phyloP scores from a whole-genome alignment of 1,140 invertebrate species.

The Bombus haemorrhoidalis region DNA sequence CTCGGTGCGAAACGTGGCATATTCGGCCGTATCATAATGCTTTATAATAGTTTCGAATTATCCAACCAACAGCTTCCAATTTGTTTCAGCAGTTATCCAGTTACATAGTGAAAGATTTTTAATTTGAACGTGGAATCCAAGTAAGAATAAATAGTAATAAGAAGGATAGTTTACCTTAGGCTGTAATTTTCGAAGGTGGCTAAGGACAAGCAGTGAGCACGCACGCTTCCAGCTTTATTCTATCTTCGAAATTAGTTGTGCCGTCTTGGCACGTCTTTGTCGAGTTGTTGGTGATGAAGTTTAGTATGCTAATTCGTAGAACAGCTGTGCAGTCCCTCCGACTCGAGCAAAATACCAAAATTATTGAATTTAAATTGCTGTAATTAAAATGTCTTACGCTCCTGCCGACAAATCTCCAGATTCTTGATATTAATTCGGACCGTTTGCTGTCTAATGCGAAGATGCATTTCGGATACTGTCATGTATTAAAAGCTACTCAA shows the following conservation, averaged over 20 bases:
- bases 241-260: conserved; percentile 83
- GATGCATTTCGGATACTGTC: conserved; percentile 17
- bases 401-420: conserved; percentile 55
- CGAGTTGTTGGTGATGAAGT: conserved; percentile 83
- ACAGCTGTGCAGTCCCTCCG: conserved; percentile 79
- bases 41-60: too few species aligned
- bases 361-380: conserved; percentile 83
- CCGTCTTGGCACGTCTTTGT: conserved; percentile 83
- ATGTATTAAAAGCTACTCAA: neutral
- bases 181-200: conserved; percentile 72
- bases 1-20: too few species aligned
- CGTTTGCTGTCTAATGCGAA: conserved; percentile 12
- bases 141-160: conserved; percentile 73
- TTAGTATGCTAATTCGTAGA: conserved; percentile 83
- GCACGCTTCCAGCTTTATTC: conserved; percentile 80
- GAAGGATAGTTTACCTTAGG: conserved; percentile 70
- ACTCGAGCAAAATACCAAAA: conserved; percentile 79
- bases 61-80: neutral
- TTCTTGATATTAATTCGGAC: conserved; percentile 58
- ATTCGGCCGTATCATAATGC: too few species aligned
- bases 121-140: neutral
- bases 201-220: conserved; percentile 58
- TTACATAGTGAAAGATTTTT: neutral
- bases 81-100: conserved; percentile 1
- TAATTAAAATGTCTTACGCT: conserved; percentile 80